Base-by-base conservation (phyloP, 2,113 vertebrate genomes). In the Anhinga anhinga region DNA sequence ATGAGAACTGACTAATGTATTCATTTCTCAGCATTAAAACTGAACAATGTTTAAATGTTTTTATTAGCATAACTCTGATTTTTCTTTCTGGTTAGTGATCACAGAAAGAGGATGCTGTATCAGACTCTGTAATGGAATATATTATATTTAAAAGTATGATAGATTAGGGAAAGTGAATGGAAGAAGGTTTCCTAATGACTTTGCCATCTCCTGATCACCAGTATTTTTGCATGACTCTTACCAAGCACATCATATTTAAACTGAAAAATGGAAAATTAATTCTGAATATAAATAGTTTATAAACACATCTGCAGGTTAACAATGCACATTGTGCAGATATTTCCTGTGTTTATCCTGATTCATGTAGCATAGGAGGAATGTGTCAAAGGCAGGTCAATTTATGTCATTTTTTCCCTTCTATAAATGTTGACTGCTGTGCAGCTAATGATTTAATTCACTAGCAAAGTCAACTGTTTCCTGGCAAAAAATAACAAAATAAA, bases 261-360 rank as follows among this genome's bases (percentile, higher is more conserved):
- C 32, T 66, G 89, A 88, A 94, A 94, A 97, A 86, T 91, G 47
- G 86, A 70, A 95, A 93, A 87, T 79, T 2, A 92, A 73, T 91
- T 78, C 76, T 88, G 53, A 45, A 42, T 86, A 78, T 78, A 76
- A 92, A 82, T 52, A 93, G 73, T 94, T 96, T 79, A 80, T 93
- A 71, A 94, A 77, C 56, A 58, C 86, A 93, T 91, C 93, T 96
- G 89, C 82, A 77, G 74, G 49, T 53, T 84, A 91, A 97, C 94
- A 92, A 92, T 88, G 89, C 71, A 70, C 92, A 97, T 90, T 97
- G 95, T 97, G 36, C 38, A 78, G 91, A 36, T 44, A 65, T 96
- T 97, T 98, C 96, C 97, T 97, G 78, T 96, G 91, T 92, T 71
- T 95, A 58, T 95, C 61, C 20, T 49, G 62, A 73, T 88, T 82